Base-by-base conservation (phyloP, 1,140 invertebrate genomes). In the Aphelenchoides fujianensis region DNA sequence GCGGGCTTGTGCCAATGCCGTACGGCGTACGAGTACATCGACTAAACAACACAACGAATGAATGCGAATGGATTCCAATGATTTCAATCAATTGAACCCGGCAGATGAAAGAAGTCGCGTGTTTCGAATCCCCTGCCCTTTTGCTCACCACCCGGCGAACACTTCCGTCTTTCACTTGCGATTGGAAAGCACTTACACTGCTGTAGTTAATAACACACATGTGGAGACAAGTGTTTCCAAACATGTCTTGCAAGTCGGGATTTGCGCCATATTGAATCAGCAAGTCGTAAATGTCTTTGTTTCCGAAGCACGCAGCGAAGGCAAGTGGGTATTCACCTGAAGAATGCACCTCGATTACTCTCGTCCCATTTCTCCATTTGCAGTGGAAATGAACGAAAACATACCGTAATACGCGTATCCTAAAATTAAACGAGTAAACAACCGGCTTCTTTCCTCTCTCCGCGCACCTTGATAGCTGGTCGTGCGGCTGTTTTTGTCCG, bases 161-260 rank as follows among this genome's bases (percentile, higher is more conserved):
- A n/a, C n/a, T 2, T 37, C 16, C 57, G 23, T 74, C 59, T 76
- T 19, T 53, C 27, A 32, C 9, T n/a, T n/a, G 66, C 41, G 57
- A 30, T 0, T 35, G 57, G 16, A 3, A 59, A 2, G n/a, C 52
- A 86, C 88, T 87, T 87, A 95, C 93, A 86, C 94, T 86, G 87
- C 96, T 95, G 85, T 98, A 92, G 79, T 92, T 91, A 67, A 98
- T 94, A 0, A 98, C 96, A 12, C 97, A 92, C 93, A 98, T 97
- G 84, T 98, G 96, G 2, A 98, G 86, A 62, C 75, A 61, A 70
- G 95, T 97, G 84, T 98, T 98, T 70, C 87, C 87, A 78, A 86
- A 35, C 82, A 84, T 71, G 82, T 95, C 93, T 84, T 94, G 92
- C 0, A 89, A 86, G 85, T 98, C 93, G 0, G 94, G 95, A 87